Evolutionary conservation across 1,140 invertebrate species (phyloP), one percentile per base, ranked within the genome.

Genomic region (Halyomorpha halys): DNA sequence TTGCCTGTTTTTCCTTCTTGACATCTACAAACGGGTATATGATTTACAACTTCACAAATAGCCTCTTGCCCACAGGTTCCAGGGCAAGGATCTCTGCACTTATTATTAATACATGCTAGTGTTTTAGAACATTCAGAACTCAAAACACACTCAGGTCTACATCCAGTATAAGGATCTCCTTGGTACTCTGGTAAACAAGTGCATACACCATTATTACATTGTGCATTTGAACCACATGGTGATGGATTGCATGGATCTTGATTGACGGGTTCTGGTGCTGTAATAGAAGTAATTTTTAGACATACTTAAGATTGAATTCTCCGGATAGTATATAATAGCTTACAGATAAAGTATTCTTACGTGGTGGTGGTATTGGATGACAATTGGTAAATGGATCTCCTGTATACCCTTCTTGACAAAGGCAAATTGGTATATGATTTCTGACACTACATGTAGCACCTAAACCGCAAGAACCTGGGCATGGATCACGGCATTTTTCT

Each of bases 401-500:
- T 4, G 76, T 79, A 65, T 76, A 82, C n/a, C 78, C 79, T 51
- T 75, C 71, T 16, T 75, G 74, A 69, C 82, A 83, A 3, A 74
- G 76, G 66, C 83, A 85, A 64, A 76, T 71, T 44, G 82, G 79
- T 13, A 72, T 78, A 65, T 83, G 81, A 69, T 80, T 82, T 18
- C 79, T 70, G 9, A 81, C 78, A 67, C 67, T 73, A 69, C 82
- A 84, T 9, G 74, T 67, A 21, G 87, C 82, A 69, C 81, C 81
- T 30, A 73, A 73, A 53, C 86, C 87, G 75, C 87, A 90, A n/a
- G 84, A 82, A 44, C 86, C 83, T 49, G 79, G 76, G 73, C 86
- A 89, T 15, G 87, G 86, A 72, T 88, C 82, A 71, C 78, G 76
- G 73, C 86, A 89, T 74, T 84, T 86, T 71, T 83, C 79, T 69